Evolutionary conservation across 2,113 vertebrate genomes (phyloP).

Genomic region (Saiga tatarica): DNA sequence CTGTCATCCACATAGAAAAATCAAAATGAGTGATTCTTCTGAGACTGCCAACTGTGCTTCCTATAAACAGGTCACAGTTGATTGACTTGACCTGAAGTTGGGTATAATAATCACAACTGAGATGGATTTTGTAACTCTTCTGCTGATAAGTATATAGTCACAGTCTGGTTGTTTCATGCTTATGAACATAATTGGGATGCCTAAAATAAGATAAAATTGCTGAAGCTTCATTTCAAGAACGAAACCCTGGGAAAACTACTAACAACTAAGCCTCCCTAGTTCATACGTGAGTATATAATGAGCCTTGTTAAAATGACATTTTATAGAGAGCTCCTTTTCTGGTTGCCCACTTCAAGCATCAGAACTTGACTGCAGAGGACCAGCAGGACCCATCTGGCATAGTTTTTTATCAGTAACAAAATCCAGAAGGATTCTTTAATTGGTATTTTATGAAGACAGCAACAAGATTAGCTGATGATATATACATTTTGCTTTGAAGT

Average conservation of each 20-base stretch:
- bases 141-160: conserved; percentile 1
- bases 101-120: conserved; percentile 22
- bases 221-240: conserved; percentile 4
- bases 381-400: background rate
- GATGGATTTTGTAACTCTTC: conserved; percentile 34
- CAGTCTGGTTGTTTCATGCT: conserved; percentile 37
- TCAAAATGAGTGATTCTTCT: conserved; percentile 52
- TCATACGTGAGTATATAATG: conserved; percentile 9
- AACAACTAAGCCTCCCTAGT: conserved; percentile 53
- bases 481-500: background rate
- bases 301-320: conserved; percentile 19
- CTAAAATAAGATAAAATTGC: conserved; percentile 53
- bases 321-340: background rate
- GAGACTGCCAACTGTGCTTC: conserved; percentile 2
- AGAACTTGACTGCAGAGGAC: background rate
- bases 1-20: background rate
- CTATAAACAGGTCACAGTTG: background rate
- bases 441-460: background rate
- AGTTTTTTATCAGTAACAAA: background rate
- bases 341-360: background rate
- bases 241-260: conserved; percentile 45
- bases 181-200: conserved; percentile 23
- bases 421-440: background rate
- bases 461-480: background rate
- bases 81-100: conserved; percentile 47